phyloP scores from a whole-genome alignment of 2,797 vertebrate species.

The Mallotus villosus region DNA sequence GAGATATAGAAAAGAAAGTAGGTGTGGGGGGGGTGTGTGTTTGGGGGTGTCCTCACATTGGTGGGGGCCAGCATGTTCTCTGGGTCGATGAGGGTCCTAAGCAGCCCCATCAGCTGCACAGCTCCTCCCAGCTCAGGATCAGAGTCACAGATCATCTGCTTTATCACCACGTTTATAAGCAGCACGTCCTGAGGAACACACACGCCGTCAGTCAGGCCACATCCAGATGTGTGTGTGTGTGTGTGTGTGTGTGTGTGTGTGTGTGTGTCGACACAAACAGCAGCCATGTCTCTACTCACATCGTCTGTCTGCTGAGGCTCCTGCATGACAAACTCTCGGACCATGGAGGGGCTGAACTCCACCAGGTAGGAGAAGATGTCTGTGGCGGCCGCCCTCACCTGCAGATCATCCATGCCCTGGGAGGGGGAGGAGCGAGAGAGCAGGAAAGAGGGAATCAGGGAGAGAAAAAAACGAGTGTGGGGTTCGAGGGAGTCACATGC shows the following conservation, averaged over 20 bases:
- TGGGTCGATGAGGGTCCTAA: constrained; percentile 96
- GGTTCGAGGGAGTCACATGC: neutral
- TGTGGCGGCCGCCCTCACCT: constrained; percentile 95
- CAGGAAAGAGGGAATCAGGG: neutral
- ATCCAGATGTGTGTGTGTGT: neutral
- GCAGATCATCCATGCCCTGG: constrained; percentile 97
- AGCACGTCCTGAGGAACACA: constrained; percentile 87
- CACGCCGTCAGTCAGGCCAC: neutral
- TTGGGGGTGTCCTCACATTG: constrained; percentile 81
- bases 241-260: neutral
- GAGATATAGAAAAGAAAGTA: too few species aligned
- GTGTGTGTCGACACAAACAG: neutral
- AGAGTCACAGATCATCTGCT: constrained; percentile 99
- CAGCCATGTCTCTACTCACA: constrained; percentile 71
- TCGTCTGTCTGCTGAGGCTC: constrained; percentile 97
- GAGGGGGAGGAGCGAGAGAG: neutral
- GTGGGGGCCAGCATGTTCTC: constrained; percentile 98
- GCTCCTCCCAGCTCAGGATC: constrained; percentile 97
- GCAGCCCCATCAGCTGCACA: constrained; percentile 96
- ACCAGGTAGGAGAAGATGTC: constrained; percentile 99
- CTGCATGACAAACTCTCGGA: constrained; percentile 98
- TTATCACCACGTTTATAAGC: constrained; percentile 97
- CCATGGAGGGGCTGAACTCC: constrained; percentile 99
- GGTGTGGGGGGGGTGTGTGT: neutral
- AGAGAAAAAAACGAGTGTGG: constrained; percentile 44